Base-by-base conservation (phyloP, 2,888 invertebrate species). In the Desoria tigrina region DNA sequence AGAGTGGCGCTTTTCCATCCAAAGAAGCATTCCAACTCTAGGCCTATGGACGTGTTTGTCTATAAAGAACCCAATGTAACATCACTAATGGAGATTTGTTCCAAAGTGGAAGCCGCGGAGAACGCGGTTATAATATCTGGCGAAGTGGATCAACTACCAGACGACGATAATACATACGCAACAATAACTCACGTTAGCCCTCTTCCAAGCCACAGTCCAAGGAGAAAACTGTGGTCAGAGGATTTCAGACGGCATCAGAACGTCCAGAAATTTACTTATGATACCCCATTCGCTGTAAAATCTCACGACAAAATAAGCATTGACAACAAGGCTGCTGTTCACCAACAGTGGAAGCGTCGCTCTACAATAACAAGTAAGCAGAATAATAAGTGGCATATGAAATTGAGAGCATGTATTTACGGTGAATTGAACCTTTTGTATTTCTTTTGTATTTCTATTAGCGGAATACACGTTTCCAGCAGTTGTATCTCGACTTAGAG, bases 351-450 rank as follows among this genome's bases (percentile, higher is more conserved):
- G 86, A 91, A 96, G 78, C 82, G 94, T 73, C 85, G 94, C 76
- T 94, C 94, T 0, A 90, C 95, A 77, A 85, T 97, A 18, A 91
- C 89, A 76, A 92, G 94, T 95, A 83, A 80, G 82, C 79, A n/a
- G n/a, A n/a, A n/a, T n/a, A n/a, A n/a, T n/a, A n/a, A n/a, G n/a
- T n/a, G n/a, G n/a, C 56, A n/a, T n/a, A n/a, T n/a, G n/a, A n/a
- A n/a, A n/a, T n/a, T n/a, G n/a, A n/a, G 9, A 39, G 16, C 39
- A 39, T 39, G 9, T 39, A 39, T 39, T 39, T 39, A 39, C 16
- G 9, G 39, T 39, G 39, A 39, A 42, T 54, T 61, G 11, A n/a
- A 18, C n/a, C n/a, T n/a, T n/a, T 49, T 42, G 32, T 57, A 16
- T 42, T n/a, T n/a, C n/a, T n/a, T n/a, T n/a, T n/a, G n/a, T n/a